phyloP scores from a whole-genome alignment of 2,113 vertebrate genomes.

The Puma concolor region DNA sequence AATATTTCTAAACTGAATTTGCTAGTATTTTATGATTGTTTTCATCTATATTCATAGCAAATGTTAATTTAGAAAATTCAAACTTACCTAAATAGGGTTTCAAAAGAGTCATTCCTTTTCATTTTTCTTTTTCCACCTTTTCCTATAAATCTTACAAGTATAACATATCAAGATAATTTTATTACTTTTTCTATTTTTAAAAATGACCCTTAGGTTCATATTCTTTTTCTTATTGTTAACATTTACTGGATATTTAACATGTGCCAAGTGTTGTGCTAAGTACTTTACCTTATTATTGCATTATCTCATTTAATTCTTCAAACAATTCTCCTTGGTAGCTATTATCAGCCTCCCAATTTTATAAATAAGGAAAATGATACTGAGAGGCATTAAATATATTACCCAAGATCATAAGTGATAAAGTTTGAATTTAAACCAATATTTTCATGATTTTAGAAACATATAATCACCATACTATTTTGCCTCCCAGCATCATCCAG shows the following conservation, averaged over 20 bases:
- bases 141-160: neutral
- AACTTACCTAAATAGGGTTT: neutral
- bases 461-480: neutral
- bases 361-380: neutral
- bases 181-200: neutral
- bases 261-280: neutral
- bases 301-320: neutral
- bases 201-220: neutral
- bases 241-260: neutral
- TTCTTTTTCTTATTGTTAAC: neutral
- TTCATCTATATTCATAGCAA: neutral
- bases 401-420: neutral
- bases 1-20: neutral
- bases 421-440: neutral
- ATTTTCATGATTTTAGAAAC: constrained; percentile 24
- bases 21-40: neutral
- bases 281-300: neutral
- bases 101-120: neutral
- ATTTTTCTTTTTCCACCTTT: neutral
- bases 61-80: neutral
- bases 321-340: neutral
- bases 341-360: neutral
- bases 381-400: neutral
- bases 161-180: neutral
- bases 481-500: neutral